Evolutionary conservation across 2,888 invertebrate genomes (phyloP).

Genomic region (Eristalis arbustorum): DNA sequence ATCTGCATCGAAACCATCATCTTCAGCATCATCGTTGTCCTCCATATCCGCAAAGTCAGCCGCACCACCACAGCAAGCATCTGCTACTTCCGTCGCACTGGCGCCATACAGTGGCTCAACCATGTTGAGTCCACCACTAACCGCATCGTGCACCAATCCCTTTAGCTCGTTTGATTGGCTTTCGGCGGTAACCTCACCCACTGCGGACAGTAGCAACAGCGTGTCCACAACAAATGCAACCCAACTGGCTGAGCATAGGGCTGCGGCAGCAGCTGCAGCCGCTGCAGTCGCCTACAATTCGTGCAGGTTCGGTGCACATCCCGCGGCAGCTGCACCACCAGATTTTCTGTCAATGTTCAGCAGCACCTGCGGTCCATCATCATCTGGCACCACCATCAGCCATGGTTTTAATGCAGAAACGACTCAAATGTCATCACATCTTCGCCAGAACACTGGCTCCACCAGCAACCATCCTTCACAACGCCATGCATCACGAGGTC

Average conservation of each 20-base stretch:
- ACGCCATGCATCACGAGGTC: slow-evolving; percentile 58
- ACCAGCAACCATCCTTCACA: background rate
- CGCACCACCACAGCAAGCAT: slow-evolving; percentile 68
- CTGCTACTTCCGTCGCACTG: slow-evolving; percentile 54
- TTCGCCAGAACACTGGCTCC: slow-evolving; percentile 31
- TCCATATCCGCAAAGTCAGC: slow-evolving; percentile 70
- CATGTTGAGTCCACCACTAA: slow-evolving; percentile 78
- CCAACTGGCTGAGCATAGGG: slow-evolving; percentile 75
- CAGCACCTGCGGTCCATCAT: slow-evolving; percentile 56
- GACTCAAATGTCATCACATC: slow-evolving; percentile 56
- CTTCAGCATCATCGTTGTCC: slow-evolving; percentile 69
- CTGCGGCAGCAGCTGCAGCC: slow-evolving; percentile 76
- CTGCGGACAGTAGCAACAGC: slow-evolving; percentile 63
- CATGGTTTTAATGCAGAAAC: slow-evolving; percentile 61
- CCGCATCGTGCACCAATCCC: slow-evolving; percentile 72
- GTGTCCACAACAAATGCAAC: slow-evolving; percentile 17
- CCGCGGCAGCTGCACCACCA: slow-evolving; percentile 55
- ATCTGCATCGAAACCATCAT: slow-evolving; percentile 71
- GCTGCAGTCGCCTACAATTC: slow-evolving; percentile 75
- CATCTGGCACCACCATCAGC: slow-evolving; percentile 5
- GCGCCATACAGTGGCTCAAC: slow-evolving; percentile 75
- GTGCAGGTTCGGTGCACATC: slow-evolving; percentile 58
- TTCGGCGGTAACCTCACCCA: slow-evolving; percentile 73
- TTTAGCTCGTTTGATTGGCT: slow-evolving; percentile 72
- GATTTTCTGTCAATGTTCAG: slow-evolving; percentile 73